A percentile compares a stretch with the other conserved stretches of the same genome.
phyloP scores from a whole-genome alignment of 2,797 vertebrate species.

The Chromobotia macracanthus region DNA sequence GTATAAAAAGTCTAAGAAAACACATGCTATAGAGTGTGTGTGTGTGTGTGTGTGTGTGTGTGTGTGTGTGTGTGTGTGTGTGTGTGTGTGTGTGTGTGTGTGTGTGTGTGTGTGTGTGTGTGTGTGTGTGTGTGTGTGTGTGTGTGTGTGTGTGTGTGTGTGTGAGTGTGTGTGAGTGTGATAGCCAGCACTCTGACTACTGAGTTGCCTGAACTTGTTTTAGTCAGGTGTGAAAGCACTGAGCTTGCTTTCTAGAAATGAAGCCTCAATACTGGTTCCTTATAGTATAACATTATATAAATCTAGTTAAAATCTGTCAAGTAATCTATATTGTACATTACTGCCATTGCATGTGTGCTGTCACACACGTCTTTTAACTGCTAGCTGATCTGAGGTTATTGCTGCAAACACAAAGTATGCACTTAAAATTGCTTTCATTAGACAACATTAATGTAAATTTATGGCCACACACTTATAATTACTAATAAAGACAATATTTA shows the following conservation, averaged over 20 bases:
- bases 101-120: too few species aligned
- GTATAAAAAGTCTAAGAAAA: not conserved
- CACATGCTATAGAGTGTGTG: too few species aligned
- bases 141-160: not conserved
- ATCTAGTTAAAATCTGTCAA: not conserved
- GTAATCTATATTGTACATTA: not conserved
- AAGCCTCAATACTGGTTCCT: slow-evolving; percentile 6
- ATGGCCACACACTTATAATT: not conserved
- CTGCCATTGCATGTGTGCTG: not conserved
- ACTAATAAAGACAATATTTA: slow-evolving; percentile 1
- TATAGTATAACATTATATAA: slow-evolving; percentile 2
- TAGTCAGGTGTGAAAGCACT: slow-evolving; percentile 70
- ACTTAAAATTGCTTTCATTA: not conserved
- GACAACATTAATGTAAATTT: slow-evolving; percentile 2
- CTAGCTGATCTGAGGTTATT: not conserved
- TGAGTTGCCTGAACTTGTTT: slow-evolving; percentile 61
- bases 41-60: too few species aligned
- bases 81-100: too few species aligned
- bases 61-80: too few species aligned
- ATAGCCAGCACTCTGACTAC: slow-evolving; percentile 50
- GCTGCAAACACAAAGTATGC: not conserved
- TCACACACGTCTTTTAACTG: not conserved
- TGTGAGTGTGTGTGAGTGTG: not conserved
- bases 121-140: too few species aligned
- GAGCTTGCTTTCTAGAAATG: slow-evolving; percentile 58